These are phyloP conservation scores for Lagopus leucura DNA, from an alignment of 2,113 vertebrate genomes.

Conservation along the genomic window DNA sequence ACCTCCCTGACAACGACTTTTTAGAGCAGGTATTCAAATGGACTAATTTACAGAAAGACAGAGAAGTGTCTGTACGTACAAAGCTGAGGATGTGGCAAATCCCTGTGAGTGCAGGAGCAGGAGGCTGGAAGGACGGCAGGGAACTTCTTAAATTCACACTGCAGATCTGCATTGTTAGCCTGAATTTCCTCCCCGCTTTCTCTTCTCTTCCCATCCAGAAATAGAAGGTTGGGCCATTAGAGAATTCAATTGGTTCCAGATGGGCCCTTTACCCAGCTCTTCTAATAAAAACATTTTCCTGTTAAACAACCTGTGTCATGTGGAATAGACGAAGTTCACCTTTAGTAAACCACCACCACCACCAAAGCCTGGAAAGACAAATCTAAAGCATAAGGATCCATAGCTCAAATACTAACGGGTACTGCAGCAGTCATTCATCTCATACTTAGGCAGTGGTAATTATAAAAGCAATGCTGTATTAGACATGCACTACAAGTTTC, in stretches of 20 bases:
- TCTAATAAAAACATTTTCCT: conserved; percentile 69
- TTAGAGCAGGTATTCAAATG: conserved; percentile 38
- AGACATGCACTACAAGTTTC: neutral
- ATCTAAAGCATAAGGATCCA: neutral
- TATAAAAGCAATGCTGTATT: neutral
- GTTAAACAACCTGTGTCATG: conserved; percentile 61
- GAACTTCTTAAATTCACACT: conserved; percentile 29
- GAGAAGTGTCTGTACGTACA: neutral
- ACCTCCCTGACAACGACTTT: conserved; percentile 13
- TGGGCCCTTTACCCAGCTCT: conserved; percentile 55
- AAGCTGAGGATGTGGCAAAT: conserved; percentile 23
- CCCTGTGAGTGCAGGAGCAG: neutral
- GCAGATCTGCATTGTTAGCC: conserved; percentile 5
- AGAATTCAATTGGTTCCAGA: conserved; percentile 67
- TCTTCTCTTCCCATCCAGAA: conserved; percentile 45
- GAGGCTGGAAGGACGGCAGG: neutral
- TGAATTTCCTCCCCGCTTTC: conserved; percentile 42
- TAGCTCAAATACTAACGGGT: neutral
- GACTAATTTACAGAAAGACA: conserved; percentile 9
- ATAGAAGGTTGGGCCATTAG: conserved; percentile 54
- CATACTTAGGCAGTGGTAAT: conserved; percentile 9
- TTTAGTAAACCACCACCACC: neutral
- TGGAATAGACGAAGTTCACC: conserved; percentile 57
- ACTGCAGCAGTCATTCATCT: conserved; percentile 11
- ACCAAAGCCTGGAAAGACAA: conserved; percentile 36